A percentile compares a stretch with the other conserved stretches of the same genome.
Evolutionary conservation across 2,888 invertebrate species (phyloP).

Genomic region (Dicranocentrus wangi): DNA sequence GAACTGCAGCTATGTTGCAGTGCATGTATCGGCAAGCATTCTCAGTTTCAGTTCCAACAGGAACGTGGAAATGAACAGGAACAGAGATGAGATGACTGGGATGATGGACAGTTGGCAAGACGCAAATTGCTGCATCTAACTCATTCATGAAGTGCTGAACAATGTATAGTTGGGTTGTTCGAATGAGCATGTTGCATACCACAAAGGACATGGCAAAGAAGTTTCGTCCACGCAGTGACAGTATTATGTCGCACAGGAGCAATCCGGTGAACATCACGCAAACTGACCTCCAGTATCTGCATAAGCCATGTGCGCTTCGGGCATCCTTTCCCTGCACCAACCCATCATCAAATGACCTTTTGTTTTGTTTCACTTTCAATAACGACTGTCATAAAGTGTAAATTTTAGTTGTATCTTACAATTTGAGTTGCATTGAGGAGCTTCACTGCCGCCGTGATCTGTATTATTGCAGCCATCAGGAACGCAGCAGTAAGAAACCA

Average conservation of each 20-base stretch:
- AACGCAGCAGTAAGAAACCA: conserved; percentile 49
- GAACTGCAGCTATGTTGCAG: conserved; percentile 10
- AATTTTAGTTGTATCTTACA: too few species aligned
- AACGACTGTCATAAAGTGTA: too few species aligned
- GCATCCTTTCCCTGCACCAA: conserved; percentile 54
- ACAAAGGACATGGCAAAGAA: conserved; percentile 48
- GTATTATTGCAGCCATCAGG: conserved; percentile 55
- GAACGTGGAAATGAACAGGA: conserved; percentile 47
- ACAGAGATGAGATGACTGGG: conserved; percentile 45
- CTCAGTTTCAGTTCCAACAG: conserved; percentile 28
- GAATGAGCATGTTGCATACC: conserved; percentile 49
- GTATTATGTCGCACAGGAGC: conserved; percentile 49
- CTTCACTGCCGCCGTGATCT: conserved; percentile 57
- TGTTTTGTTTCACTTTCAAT: neutral
- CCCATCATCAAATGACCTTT: neutral
- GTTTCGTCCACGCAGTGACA: conserved; percentile 46
- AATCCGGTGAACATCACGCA: conserved; percentile 55
- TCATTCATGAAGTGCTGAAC: conserved; percentile 55
- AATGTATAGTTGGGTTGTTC: conserved; percentile 39
- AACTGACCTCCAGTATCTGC: conserved; percentile 56
- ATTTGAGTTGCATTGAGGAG: conserved; percentile 57
- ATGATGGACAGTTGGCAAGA: conserved; percentile 43
- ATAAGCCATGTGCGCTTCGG: conserved; percentile 39
- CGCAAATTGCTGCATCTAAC: conserved; percentile 22
- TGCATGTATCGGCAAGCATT: conserved; percentile 26